These are phyloP conservation scores for Scaptomyza graminum DNA, from an alignment of 1,140 invertebrate species.

Conservation along the genomic window DNA sequence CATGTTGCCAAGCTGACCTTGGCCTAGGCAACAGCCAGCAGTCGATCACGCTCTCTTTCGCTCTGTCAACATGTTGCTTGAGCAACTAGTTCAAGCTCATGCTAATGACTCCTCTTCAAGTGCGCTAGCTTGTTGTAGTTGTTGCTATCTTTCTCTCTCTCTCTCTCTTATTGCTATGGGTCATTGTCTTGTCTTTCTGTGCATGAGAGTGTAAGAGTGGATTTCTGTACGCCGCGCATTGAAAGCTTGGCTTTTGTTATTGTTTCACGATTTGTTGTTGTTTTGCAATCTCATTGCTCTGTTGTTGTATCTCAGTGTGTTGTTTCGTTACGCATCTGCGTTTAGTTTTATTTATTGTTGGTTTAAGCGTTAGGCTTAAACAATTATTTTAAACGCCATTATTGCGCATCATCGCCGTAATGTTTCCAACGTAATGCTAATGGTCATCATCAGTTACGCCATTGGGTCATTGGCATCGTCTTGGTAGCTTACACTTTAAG, in stretches of 20 bases:
- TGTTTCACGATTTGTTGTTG: slow-evolving; percentile 21
- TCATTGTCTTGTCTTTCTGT: slow-evolving; percentile 61
- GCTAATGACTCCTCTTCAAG: slow-evolving; percentile 50
- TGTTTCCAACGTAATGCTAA: slow-evolving; percentile 18
- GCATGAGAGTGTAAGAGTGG: slow-evolving; percentile 9
- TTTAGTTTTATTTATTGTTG: slow-evolving; percentile 75
- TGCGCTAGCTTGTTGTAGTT: not conserved
- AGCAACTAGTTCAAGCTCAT: slow-evolving; percentile 52
- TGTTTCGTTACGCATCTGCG: slow-evolving; percentile 68
- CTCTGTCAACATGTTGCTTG: slow-evolving; percentile 51
- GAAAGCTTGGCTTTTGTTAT: slow-evolving; percentile 9
- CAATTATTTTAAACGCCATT: slow-evolving; percentile 66
- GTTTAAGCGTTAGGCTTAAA: slow-evolving; percentile 55
- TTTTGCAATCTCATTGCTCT: slow-evolving; percentile 12
- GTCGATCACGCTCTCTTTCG: slow-evolving; percentile 11
- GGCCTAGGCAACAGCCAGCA: slow-evolving; percentile 41
- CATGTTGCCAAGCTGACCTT: slow-evolving; percentile 62
- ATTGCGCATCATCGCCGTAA: slow-evolving; percentile 50
- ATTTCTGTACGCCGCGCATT: slow-evolving; percentile 2
- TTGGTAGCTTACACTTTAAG: slow-evolving; percentile 35
- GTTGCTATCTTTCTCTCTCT: slow-evolving; percentile 26
- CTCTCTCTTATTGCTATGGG: slow-evolving; percentile 45
- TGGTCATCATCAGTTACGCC: slow-evolving; percentile 57
- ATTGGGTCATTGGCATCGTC: slow-evolving; percentile 58
- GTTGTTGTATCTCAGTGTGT: slow-evolving; percentile 14